Conservation (phyloP, 2,113 vertebrate genomes). For the Actenoides hombroni region DNA sequence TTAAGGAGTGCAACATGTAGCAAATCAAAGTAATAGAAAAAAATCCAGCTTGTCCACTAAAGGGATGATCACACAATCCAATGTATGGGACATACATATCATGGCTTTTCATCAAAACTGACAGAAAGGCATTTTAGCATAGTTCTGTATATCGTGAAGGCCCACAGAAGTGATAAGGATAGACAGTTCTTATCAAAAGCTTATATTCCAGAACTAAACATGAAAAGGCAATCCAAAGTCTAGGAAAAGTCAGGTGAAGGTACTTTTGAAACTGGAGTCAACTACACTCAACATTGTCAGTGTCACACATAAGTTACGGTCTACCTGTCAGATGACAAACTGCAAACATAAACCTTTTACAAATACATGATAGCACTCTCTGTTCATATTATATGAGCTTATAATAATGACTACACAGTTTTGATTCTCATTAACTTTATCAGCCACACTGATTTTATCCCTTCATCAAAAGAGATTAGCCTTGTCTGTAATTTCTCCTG, state of each 20-base stretch:
- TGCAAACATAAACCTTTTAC: neutral
- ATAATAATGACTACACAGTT: neutral
- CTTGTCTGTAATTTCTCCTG: neutral
- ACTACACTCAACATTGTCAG: neutral
- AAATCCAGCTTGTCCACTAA: neutral
- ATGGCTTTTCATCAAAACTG: neutral
- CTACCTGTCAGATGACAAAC: neutral
- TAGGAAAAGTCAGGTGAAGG: neutral
- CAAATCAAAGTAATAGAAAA: slow-evolving; percentile 55
- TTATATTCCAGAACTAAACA: neutral
- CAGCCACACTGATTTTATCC: neutral
- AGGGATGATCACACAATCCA: neutral
- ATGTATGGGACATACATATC: neutral
- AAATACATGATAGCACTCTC: neutral
- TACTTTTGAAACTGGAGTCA: neutral
- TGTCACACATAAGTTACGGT: neutral
- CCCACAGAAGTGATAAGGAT: neutral
- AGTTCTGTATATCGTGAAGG: neutral
- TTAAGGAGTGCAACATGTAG: slow-evolving; percentile 22
- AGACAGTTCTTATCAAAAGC: neutral
- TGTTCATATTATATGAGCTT: neutral
- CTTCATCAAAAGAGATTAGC: neutral
- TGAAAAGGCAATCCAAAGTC: neutral
- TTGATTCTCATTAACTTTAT: neutral
- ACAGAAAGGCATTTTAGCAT: neutral